These are phyloP conservation scores for Solenodon paradoxus DNA, from an alignment of 2,113 vertebrate species.

Conservation along the genomic window DNA sequence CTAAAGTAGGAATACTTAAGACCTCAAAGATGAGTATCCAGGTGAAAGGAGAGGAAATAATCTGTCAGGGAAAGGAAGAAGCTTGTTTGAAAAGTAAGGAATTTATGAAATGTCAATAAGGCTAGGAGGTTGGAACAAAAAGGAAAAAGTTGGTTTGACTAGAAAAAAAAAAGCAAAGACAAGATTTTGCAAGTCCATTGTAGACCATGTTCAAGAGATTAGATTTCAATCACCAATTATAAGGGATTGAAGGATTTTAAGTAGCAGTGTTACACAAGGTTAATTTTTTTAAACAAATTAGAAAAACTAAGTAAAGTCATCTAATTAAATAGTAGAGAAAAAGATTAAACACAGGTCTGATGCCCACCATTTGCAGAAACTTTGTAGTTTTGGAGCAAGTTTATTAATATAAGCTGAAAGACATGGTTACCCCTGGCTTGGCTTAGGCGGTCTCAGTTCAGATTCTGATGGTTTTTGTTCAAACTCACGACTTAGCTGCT, in stretches of 20 bases:
- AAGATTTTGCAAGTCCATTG: neutral
- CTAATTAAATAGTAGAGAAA: neutral
- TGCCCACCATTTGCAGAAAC: neutral
- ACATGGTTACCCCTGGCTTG: neutral
- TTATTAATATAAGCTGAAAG: neutral
- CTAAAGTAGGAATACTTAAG: neutral
- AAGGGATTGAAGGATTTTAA: slow-evolving; percentile 3
- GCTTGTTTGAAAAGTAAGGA: neutral
- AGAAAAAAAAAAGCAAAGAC: neutral
- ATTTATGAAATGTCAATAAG: neutral
- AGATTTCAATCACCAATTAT: neutral
- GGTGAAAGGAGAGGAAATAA: neutral
- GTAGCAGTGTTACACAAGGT: neutral
- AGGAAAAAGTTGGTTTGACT: neutral
- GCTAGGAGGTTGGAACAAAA: neutral
- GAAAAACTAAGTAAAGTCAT: slow-evolving; percentile 11
- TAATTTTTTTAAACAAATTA: neutral
- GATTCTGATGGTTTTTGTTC: neutral
- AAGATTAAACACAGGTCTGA: neutral
- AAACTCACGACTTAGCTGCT: neutral
- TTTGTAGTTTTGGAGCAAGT: neutral
- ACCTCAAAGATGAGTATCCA: neutral
- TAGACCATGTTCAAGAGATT: neutral
- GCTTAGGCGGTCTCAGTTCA: neutral
- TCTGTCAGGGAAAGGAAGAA: neutral